Conservation (phyloP, 2,797 vertebrate genomes). For the Mormyrus proboscirostris region DNA sequence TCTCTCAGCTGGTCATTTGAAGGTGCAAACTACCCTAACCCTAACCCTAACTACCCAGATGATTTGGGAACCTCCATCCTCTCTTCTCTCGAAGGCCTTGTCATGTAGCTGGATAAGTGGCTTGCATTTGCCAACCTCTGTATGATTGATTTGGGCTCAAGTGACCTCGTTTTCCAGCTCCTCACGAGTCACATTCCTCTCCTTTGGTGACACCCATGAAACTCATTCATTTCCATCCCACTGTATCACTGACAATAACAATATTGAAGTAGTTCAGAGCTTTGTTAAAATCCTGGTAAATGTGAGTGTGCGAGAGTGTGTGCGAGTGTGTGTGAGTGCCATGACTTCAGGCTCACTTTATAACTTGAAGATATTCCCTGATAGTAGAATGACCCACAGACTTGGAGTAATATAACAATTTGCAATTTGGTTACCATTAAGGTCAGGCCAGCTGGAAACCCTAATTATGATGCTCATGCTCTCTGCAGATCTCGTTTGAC, state of each 20-base stretch:
- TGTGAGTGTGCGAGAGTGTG: not conserved
- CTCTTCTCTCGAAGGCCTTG: not conserved
- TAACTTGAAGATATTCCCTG: not conserved
- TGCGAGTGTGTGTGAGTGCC: not conserved
- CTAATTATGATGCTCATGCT: not conserved
- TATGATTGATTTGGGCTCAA: not conserved
- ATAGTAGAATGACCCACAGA: not conserved
- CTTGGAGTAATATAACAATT: not conserved
- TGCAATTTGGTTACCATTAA: not conserved
- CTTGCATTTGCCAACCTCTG: not conserved
- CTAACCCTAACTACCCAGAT: too few species aligned
- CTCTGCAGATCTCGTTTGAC: constrained; percentile 87
- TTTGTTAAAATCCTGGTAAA: not conserved
- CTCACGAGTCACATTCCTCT: not conserved
- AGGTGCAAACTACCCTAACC: not conserved
- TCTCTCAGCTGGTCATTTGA: not conserved
- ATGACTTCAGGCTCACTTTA: not conserved
- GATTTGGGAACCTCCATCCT: not conserved
- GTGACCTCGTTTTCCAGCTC: not conserved
- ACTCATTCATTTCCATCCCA: not conserved
- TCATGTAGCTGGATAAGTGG: not conserved
- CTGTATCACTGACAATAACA: not conserved
- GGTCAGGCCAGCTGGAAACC: not conserved
- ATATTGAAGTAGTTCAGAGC: not conserved
- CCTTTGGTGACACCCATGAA: not conserved